A percentile compares a stretch with the other conserved stretches of the same genome.
Evolutionary conservation across 2,797 vertebrate genomes (phyloP).

Genomic region (Orientallactaga sibirica): DNA sequence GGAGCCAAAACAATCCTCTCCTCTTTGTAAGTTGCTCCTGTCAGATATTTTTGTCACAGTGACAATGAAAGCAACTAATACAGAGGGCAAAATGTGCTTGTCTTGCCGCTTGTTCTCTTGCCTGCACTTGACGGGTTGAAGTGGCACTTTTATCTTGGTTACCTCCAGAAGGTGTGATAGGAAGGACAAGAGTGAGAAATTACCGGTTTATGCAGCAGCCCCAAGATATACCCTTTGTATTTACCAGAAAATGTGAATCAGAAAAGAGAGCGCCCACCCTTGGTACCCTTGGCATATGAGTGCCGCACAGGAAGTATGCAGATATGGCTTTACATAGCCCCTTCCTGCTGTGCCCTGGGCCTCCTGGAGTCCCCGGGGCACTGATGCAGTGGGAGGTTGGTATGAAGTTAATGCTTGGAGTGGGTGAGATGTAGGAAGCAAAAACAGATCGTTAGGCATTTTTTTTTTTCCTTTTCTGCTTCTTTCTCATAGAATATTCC

Average conservation of each 20-base stretch:
- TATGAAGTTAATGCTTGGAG: conserved; percentile 92
- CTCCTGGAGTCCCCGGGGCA: accelerated
- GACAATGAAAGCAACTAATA: neutral
- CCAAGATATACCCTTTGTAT: neutral
- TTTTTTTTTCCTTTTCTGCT: conserved; percentile 87
- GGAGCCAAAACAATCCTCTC: neutral
- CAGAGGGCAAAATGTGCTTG: neutral
- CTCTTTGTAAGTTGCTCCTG: neutral
- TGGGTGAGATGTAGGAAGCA: conserved; percentile 90
- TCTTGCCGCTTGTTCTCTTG: neutral
- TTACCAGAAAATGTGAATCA: conserved; percentile 35
- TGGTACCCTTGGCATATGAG: neutral
- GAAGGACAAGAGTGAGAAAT: neutral
- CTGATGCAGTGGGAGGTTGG: conserved; percentile 89
- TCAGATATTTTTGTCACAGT: neutral
- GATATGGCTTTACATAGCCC: neutral
- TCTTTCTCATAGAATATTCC: conserved; percentile 85
- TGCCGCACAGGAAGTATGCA: neutral
- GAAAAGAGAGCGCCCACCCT: neutral
- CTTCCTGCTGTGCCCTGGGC: neutral
- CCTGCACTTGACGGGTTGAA: neutral
- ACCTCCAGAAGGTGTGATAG: neutral
- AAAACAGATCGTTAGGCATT: conserved; percentile 88
- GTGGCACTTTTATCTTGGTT: neutral
- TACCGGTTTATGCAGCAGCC: neutral